These are phyloP conservation scores for Chrysodeixis includens DNA, from an alignment of 2,888 invertebrate species.

Conservation along the genomic window DNA sequence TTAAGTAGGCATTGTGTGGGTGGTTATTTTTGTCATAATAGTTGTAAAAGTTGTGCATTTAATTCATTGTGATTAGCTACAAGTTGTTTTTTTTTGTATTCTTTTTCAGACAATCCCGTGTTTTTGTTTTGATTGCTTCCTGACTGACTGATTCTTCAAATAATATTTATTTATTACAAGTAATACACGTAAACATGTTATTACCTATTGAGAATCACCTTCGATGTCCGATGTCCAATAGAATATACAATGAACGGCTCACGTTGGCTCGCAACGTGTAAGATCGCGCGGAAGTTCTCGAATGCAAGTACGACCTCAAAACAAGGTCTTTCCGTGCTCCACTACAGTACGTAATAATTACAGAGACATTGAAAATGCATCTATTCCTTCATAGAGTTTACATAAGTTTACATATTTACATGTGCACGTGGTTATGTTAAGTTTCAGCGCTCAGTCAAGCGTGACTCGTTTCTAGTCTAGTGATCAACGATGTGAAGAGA, in stretches of 20 bases:
- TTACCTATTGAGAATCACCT: constrained; percentile 5
- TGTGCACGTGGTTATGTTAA: not conserved
- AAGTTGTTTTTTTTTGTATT: too few relatives aligned
- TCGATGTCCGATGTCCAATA: constrained; percentile 7
- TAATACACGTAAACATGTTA: not conserved
- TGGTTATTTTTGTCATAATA: too few relatives aligned
- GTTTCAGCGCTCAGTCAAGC: not conserved
- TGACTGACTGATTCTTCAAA: too few relatives aligned
- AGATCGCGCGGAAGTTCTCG: constrained; percentile 41
- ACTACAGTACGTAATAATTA: constrained; percentile 19
- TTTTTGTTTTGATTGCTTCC: too few relatives aligned
- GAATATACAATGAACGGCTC: constrained; percentile 19
- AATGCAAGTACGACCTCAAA: constrained; percentile 41
- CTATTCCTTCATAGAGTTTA: constrained; percentile 15
- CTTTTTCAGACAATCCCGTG: too few relatives aligned
- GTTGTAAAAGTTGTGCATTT: too few relatives aligned
- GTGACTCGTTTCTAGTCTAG: not conserved
- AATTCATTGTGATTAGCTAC: too few relatives aligned
- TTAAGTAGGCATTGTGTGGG: not conserved
- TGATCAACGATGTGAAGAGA: not conserved
- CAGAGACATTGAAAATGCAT: constrained; percentile 32
- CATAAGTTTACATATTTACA: not conserved
- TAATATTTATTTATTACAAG: not conserved
- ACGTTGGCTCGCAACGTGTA: constrained; percentile 49
- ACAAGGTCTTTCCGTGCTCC: constrained; percentile 46